Conservation (phyloP, 2,113 vertebrate species). For the Mirza zaza region DNA sequence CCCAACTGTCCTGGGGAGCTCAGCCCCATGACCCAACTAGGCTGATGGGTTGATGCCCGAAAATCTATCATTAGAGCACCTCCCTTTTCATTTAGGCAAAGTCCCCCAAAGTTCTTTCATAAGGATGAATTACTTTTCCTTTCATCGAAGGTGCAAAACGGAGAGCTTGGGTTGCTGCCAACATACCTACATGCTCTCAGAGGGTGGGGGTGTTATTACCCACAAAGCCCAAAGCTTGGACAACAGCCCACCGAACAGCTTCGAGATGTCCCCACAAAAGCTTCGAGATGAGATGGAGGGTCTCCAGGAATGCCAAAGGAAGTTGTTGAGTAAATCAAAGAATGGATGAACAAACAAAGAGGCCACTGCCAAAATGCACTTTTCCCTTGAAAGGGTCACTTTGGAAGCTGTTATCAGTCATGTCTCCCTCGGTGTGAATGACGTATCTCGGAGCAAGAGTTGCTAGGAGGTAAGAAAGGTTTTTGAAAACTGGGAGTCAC, state of each 20-base stretch:
- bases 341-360: neutral
- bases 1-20: neutral
- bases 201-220: neutral
- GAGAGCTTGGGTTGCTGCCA: neutral
- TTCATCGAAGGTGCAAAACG: neutral
- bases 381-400: neutral
- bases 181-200: neutral
- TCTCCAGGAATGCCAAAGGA: neutral
- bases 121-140: neutral
- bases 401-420: neutral
- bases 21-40: neutral
- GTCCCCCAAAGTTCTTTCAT: neutral
- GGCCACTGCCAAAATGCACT: neutral
- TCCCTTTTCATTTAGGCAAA: neutral
- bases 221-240: neutral
- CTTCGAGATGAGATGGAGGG: neutral
- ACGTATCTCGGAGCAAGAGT: neutral
- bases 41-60: neutral
- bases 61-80: neutral
- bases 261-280: neutral
- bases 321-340: neutral
- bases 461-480: neutral
- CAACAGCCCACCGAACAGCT: neutral
- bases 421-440: conserved; percentile 41
- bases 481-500: neutral